Conservation (phyloP, 2,888 invertebrate species). For the Papilio demoleus region DNA sequence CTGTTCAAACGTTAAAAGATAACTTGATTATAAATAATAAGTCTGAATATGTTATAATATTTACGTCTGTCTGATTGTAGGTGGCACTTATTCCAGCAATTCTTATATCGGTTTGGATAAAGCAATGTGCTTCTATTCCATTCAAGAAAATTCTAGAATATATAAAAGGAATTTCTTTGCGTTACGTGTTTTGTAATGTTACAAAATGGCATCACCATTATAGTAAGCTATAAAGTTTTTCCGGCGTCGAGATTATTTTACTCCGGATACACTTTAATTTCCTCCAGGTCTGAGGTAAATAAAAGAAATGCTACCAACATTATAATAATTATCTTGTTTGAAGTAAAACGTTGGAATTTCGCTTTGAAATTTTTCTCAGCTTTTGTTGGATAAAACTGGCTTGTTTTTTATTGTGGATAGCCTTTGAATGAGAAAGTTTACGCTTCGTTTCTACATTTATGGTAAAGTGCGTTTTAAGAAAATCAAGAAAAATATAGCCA, state of each 20-base stretch:
- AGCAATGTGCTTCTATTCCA: too few species aligned
- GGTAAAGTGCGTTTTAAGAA: too few species aligned
- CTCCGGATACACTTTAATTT: conserved; percentile 23
- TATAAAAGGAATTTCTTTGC: not conserved
- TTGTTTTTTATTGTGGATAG: not conserved
- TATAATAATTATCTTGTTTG: conserved; percentile 22
- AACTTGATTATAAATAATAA: too few species aligned
- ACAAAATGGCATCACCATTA: not conserved
- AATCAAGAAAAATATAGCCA: too few species aligned
- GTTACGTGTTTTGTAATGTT: not conserved
- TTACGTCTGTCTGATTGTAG: too few species aligned
- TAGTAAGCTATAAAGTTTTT: conserved; percentile 14
- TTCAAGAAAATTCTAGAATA: not conserved
- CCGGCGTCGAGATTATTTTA: conserved; percentile 1
- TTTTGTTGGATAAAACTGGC: conserved; percentile 13
- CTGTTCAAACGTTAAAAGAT: too few species aligned
- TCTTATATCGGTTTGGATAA: too few species aligned
- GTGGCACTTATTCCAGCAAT: too few species aligned
- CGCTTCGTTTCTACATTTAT: too few species aligned
- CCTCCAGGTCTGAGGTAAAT: conserved; percentile 16
- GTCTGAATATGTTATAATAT: too few species aligned
- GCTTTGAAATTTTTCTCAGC: not conserved
- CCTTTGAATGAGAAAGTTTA: not conserved
- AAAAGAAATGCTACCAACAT: conserved; percentile 19
- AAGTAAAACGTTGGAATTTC: conserved; percentile 4